These are phyloP conservation scores for Hypocryptadius cinnamomeus DNA, from an alignment of 2,113 vertebrate genomes.

Conservation along the genomic window DNA sequence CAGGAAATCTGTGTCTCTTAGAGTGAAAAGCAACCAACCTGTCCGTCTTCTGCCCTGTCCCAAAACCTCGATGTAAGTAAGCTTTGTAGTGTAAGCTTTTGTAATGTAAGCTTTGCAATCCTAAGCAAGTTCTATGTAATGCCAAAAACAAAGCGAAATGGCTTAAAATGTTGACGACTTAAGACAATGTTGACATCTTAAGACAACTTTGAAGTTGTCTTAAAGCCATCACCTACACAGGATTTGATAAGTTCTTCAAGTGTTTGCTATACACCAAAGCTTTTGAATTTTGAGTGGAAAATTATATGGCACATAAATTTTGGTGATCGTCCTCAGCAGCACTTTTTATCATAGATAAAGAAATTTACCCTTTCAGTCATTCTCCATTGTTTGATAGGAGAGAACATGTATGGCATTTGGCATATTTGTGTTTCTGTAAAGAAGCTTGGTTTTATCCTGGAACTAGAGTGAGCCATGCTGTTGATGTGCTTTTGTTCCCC, in stretches of 20 bases:
- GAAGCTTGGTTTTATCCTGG: not conserved
- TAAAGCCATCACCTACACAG: slow-evolving; percentile 23
- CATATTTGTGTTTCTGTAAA: not conserved
- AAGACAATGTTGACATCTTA: no score
- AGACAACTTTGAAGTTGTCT: not conserved
- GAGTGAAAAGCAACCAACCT: not conserved
- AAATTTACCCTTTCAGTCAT: not conserved
- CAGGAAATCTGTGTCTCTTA: not conserved
- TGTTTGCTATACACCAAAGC: slow-evolving; percentile 24
- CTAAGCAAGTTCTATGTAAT: not conserved
- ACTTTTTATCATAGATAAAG: not conserved
- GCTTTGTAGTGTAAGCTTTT: not conserved
- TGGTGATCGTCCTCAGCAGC: slow-evolving; percentile 17
- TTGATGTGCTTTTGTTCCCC: not conserved
- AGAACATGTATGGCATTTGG: slow-evolving; percentile 1
- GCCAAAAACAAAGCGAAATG: slow-evolving; percentile 7
- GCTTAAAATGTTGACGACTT: not conserved
- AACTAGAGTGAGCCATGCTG: not conserved
- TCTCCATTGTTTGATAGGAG: not conserved
- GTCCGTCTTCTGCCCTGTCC: not conserved
- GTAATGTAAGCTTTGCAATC: slow-evolving; percentile 2
- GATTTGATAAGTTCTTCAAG: not conserved
- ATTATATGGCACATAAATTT: slow-evolving; percentile 17
- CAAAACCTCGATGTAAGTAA: slow-evolving; percentile 70
- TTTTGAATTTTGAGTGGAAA: slow-evolving; percentile 40